These are phyloP conservation scores for Pterocles orientalis DNA, from an alignment of 2,113 vertebrate genomes.

Conservation along the genomic window DNA sequence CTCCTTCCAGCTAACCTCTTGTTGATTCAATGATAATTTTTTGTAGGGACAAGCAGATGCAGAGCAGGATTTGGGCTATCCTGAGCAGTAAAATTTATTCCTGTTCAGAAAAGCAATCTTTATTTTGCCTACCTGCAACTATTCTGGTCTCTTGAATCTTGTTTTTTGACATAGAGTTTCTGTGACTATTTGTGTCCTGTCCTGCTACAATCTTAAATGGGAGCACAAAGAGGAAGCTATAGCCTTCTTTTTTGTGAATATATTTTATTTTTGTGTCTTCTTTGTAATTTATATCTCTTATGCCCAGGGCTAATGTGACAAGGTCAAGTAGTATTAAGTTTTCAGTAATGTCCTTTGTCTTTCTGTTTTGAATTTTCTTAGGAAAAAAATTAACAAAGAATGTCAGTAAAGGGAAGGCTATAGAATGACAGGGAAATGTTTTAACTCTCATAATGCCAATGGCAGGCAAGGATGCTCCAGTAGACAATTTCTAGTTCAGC, in stretches of 20 bases:
- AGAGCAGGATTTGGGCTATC: neutral
- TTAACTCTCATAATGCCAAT: conserved; percentile 64
- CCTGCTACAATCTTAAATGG: conserved; percentile 60
- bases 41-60: neutral
- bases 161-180: conserved; percentile 42
- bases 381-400: conserved; percentile 76
- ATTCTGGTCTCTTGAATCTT: conserved; percentile 40
- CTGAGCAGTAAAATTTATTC: neutral
- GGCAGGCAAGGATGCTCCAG: neutral
- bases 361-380: conserved; percentile 85
- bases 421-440: conserved; percentile 42
- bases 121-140: conserved; percentile 42
- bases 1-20: neutral
- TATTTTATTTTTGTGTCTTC: conserved; percentile 79
- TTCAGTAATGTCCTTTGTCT: conserved; percentile 84
- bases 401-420: conserved; percentile 69
- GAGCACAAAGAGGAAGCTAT: conserved; percentile 76
- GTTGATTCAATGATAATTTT: neutral
- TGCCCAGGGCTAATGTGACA: conserved; percentile 84
- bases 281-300: conserved; percentile 84
- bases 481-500: conserved; percentile 1
- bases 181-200: conserved; percentile 23
- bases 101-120: conserved; percentile 13
- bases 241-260: conserved; percentile 70
- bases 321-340: conserved; percentile 85